Evolutionary conservation across 2,888 invertebrate genomes (phyloP).

Genomic region (Spisula subtruncata): DNA sequence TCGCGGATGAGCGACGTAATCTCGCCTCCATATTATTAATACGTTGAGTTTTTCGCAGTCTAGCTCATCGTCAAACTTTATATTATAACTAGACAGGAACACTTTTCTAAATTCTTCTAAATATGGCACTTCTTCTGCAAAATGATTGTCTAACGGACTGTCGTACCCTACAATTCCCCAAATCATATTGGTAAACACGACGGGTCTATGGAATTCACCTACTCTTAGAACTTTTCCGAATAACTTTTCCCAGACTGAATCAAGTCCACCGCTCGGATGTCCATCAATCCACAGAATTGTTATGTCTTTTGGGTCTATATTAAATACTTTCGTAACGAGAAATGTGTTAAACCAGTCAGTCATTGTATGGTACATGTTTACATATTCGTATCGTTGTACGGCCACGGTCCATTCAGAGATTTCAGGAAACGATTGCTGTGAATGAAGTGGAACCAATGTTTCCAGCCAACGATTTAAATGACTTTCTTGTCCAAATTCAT

Average conservation of each 20-base stretch:
- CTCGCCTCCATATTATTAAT: constrained; percentile 85
- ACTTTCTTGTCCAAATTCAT: constrained; percentile 63
- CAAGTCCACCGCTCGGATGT: constrained; percentile 80
- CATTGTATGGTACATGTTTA: constrained; percentile 84
- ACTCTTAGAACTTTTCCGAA: constrained; percentile 81
- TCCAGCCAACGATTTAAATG: constrained; percentile 71
- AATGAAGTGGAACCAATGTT: not conserved
- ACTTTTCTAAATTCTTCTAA: constrained; percentile 83
- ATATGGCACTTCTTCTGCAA: constrained; percentile 76
- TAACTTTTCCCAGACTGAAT: constrained; percentile 82
- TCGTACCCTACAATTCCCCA: constrained; percentile 86
- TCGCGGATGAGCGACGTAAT: constrained; percentile 83
- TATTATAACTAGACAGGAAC: constrained; percentile 76
- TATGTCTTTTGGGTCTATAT: constrained; percentile 72
- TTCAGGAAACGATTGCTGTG: not conserved
- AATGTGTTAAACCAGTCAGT: constrained; percentile 85
- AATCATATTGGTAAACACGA: constrained; percentile 76
- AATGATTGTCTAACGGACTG: constrained; percentile 83
- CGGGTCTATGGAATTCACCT: constrained; percentile 71
- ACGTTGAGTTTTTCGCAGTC: constrained; percentile 82
- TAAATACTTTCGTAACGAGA: constrained; percentile 77
- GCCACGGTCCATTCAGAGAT: constrained; percentile 65
- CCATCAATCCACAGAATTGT: constrained; percentile 84
- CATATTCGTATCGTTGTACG: constrained; percentile 83
- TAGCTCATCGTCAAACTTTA: constrained; percentile 58